phyloP scores from a whole-genome alignment of 1,140 invertebrate genomes.

The Panagrolaimus sp. region DNA sequence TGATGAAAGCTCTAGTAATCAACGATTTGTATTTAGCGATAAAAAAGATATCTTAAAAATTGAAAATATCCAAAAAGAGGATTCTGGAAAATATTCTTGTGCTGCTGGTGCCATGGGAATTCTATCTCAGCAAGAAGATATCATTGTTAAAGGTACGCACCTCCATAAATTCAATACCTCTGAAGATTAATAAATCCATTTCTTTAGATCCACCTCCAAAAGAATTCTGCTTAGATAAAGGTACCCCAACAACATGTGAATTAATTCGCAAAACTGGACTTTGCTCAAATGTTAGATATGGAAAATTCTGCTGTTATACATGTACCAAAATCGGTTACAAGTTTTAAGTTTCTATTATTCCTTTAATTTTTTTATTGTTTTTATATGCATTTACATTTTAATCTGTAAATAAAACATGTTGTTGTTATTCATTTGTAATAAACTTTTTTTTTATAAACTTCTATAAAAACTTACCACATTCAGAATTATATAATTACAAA shows the following conservation, averaged over 20 bases:
- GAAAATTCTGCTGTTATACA: conserved; percentile 75
- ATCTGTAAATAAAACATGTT: too few species aligned
- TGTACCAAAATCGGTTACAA: conserved; percentile 25
- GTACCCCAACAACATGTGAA: conserved; percentile 63
- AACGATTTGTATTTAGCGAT: not conserved
- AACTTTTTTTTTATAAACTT: too few species aligned
- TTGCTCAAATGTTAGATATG: conserved; percentile 79
- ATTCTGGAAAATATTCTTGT: conserved; percentile 24
- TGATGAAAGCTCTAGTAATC: not conserved
- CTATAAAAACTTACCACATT: too few species aligned
- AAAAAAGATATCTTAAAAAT: conserved; percentile 11
- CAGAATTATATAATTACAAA: too few species aligned
- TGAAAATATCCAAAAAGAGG: conserved; percentile 11
- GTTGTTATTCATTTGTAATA: too few species aligned
- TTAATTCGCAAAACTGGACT: conserved; percentile 75
- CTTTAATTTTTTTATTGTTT: not conserved
- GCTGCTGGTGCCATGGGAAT: conserved; percentile 17
- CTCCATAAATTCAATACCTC: conserved; percentile 8
- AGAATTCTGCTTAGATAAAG: conserved; percentile 31
- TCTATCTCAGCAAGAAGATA: conserved; percentile 19
- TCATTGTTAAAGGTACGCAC: conserved; percentile 31
- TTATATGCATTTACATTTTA: too few species aligned
- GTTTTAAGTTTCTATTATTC: too few species aligned
- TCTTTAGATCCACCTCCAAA: conserved; percentile 5
- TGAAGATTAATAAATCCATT: too few species aligned